A percentile compares a stretch with the other conserved stretches of the same genome.
Conservation (phyloP, 2,113 vertebrate genomes). For the Shinisaurus crocodilurus region DNA sequence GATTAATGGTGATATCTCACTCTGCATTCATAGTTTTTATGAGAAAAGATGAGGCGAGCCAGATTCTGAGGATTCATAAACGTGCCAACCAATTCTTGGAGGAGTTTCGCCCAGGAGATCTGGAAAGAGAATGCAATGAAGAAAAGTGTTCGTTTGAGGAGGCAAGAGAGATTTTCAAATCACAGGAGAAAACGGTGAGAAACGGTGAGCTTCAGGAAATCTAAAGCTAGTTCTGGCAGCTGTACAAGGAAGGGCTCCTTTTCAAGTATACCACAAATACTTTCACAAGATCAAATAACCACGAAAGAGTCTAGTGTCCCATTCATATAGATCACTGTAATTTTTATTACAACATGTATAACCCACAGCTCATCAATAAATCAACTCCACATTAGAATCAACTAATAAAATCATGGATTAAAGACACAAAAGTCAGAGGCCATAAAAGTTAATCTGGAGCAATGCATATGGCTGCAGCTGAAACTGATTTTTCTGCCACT, state of each 20-base stretch:
- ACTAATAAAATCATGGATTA: not conserved
- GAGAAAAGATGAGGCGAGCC: conserved; percentile 60
- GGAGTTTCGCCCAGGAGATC: conserved; percentile 80
- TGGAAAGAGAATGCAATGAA: conserved; percentile 87
- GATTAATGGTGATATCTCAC: not conserved
- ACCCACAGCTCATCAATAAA: not conserved
- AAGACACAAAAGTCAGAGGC: not conserved
- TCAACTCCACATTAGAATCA: not conserved
- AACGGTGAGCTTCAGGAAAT: not conserved
- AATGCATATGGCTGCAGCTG: not conserved
- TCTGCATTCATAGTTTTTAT: conserved; percentile 77
- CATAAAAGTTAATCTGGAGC: not conserved
- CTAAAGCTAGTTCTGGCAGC: not conserved
- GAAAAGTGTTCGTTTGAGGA: conserved; percentile 85
- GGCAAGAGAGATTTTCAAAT: conserved; percentile 85
- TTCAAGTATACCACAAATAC: not conserved
- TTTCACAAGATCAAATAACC: not conserved
- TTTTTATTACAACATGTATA: not conserved
- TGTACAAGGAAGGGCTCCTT: not conserved
- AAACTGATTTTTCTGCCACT: not conserved
- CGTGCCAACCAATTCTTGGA: conserved; percentile 81
- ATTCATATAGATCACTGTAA: not conserved
- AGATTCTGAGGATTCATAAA: conserved; percentile 74
- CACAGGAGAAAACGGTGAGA: conserved; percentile 81
- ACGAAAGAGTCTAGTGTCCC: not conserved